Conservation (phyloP, 1,140 invertebrate genomes). For the Paracyclopina nana region DNA sequence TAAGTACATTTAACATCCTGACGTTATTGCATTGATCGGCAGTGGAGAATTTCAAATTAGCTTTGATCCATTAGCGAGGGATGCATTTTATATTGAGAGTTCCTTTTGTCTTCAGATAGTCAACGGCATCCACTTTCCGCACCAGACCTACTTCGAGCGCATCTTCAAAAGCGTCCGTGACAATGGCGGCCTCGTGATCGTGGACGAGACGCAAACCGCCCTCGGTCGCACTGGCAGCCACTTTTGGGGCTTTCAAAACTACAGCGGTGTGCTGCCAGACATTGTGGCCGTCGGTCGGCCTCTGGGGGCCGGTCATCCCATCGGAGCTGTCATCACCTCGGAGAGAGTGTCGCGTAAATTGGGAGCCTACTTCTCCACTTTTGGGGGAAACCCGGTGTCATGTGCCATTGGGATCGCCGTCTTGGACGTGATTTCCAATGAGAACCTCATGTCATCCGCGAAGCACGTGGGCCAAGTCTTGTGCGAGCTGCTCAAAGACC, state of each 20-base stretch:
- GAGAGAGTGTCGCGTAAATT: slow-evolving; percentile 30
- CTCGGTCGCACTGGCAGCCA: slow-evolving; percentile 37
- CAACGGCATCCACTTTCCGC: slow-evolving; percentile 37
- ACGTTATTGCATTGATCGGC: too few relatives aligned
- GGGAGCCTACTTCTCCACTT: slow-evolving; percentile 22
- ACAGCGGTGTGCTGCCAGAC: slow-evolving; percentile 36
- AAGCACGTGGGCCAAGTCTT: slow-evolving; percentile 22
- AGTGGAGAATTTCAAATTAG: too few relatives aligned
- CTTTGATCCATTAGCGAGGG: too few relatives aligned
- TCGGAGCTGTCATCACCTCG: slow-evolving; percentile 38
- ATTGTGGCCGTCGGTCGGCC: slow-evolving; percentile 35
- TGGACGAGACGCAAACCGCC: slow-evolving; percentile 42
- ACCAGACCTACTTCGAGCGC: slow-evolving; percentile 30
- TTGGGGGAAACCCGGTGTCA: slow-evolving; percentile 30
- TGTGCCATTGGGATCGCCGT: slow-evolving; percentile 22
- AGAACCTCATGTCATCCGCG: slow-evolving; percentile 22
- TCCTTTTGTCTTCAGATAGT: too few relatives aligned
- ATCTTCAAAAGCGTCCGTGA: slow-evolving; percentile 27
- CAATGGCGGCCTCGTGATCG: slow-evolving; percentile 37
- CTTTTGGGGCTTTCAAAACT: slow-evolving; percentile 34
- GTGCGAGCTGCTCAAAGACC: slow-evolving; percentile 20
- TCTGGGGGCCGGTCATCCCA: slow-evolving; percentile 42
- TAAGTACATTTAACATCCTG: too few relatives aligned
- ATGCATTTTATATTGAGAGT: too few relatives aligned
- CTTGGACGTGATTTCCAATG: slow-evolving; percentile 22